These are phyloP conservation scores for Champsocephalus gunnari DNA, from an alignment of 2,797 vertebrate species.

Conservation along the genomic window DNA sequence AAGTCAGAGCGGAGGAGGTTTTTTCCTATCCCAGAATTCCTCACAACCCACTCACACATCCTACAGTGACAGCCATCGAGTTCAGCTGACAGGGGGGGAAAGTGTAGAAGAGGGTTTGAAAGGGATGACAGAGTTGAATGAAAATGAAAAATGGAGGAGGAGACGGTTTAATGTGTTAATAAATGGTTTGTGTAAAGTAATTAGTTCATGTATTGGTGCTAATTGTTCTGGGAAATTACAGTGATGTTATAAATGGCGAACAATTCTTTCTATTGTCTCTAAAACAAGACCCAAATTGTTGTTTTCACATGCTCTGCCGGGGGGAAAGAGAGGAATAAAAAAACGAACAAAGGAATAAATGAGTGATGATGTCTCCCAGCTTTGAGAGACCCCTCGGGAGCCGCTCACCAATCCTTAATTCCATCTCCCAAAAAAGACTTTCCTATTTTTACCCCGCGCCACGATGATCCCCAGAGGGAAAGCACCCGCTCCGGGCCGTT, in stretches of 20 bases:
- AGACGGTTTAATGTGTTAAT: conserved; percentile 27
- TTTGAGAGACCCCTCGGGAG: conserved; percentile 67
- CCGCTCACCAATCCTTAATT: conserved; percentile 69
- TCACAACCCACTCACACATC: conserved; percentile 79
- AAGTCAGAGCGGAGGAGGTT: conserved; percentile 73
- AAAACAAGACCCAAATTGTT: conserved; percentile 54
- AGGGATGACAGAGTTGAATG: conserved; percentile 53
- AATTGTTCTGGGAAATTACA: conserved; percentile 57
- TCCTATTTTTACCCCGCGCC: conserved; percentile 80
- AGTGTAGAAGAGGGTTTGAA: conserved; percentile 31
- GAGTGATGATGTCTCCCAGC: conserved; percentile 54
- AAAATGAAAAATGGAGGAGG: neutral
- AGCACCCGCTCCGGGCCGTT: conserved; percentile 79
- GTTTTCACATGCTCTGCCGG: conserved; percentile 52
- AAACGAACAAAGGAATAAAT: conserved; percentile 55
- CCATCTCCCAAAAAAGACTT: conserved; percentile 73
- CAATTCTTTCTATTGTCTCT: conserved; percentile 49
- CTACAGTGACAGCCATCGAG: conserved; percentile 69
- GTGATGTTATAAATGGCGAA: conserved; percentile 43
- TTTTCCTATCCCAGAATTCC: conserved; percentile 80
- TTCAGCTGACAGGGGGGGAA: conserved; percentile 52
- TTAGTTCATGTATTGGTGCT: conserved; percentile 42
- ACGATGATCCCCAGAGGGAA: conserved; percentile 81
- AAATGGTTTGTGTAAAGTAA: conserved; percentile 28
- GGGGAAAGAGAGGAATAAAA: conserved; percentile 28